Base-by-base conservation (phyloP, 2,888 invertebrate species). In the Nemapogon koenigi region DNA sequence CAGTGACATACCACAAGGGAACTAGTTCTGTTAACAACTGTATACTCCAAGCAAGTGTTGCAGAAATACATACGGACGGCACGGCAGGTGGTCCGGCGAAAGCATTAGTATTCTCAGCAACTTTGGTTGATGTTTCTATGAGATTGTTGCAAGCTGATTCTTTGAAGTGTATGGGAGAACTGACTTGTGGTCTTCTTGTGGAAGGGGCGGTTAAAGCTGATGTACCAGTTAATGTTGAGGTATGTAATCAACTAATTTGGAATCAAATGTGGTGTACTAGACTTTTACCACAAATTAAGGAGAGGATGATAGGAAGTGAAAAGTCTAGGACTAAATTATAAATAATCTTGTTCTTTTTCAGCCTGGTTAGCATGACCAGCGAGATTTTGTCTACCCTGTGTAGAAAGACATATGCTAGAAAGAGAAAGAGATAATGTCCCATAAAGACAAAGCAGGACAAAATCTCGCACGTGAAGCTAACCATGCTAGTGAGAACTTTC, bases 161-260 rank as follows among this genome's bases (percentile, higher is more conserved):
- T 3, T 82, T 85, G n/a, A 85, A 86, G 4, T 85, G 86, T 49
- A 66, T 91, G 31, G 88, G 84, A 0, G 89, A 91, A 56, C 80
- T 89, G 2, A 84, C 85, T 33, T 90, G 90, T 50, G 87, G 87
- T 36, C 81, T 91, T 26, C 80, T 87, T 1, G 66, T 90, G 42
- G 91, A 92, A 61, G 89, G 90, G 0, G 88, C 88, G 1, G 78
- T 93, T 7, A 86, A 88, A 47, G 91, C 90, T 4, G 89, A 90
- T 51, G 90, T 89, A 3, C 90, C 91, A n/a, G 67, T 91, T n/a
- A 89, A 90, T 47, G 87, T 92, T 28, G 91, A 92, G 82, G 91
- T 90, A 65, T 55, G 52, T 46, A 28, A 29, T 11, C 3, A 17
- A 16, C 14, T n/a, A n/a, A n/a, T n/a, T n/a, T n/a, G n/a, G n/a